These are phyloP conservation scores for Brachypteracias leptosomus DNA, from an alignment of 2,113 vertebrate genomes.

Conservation along the genomic window DNA sequence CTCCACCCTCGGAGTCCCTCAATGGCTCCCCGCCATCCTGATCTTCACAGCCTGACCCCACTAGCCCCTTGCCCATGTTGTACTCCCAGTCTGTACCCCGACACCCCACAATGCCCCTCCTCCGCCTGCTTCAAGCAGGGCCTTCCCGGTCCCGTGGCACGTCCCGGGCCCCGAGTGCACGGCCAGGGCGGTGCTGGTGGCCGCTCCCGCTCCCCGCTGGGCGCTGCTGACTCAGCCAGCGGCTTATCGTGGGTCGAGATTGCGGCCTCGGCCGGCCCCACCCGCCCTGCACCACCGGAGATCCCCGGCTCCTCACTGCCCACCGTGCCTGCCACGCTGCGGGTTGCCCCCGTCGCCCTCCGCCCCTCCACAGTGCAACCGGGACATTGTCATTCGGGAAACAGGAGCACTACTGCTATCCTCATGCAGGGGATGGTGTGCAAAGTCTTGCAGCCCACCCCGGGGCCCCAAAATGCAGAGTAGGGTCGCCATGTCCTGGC, in stretches of 20 bases:
- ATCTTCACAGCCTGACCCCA: neutral
- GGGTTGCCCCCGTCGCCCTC: fast-evolving
- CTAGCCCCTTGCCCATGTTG: too few species aligned
- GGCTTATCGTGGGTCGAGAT: neutral
- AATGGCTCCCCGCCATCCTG: too few species aligned
- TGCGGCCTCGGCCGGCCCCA: neutral
- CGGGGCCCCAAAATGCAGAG: neutral
- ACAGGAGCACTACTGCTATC: too few species aligned
- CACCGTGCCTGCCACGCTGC: neutral
- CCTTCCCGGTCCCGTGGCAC: too few species aligned
- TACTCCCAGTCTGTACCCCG: fast-evolving
- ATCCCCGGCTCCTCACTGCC: neutral
- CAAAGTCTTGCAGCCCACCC: neutral
- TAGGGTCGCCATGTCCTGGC: neutral
- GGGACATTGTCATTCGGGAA: neutral
- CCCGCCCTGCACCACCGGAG: neutral
- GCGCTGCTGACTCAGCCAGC: neutral
- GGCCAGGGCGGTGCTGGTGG: neutral
- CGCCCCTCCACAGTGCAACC: neutral
- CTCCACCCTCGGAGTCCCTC: neutral
- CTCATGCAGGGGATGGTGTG: too few species aligned
- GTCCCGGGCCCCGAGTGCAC: neutral
- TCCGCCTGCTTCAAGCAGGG: neutral
- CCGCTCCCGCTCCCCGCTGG: too few species aligned
- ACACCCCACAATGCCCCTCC: neutral